Evolutionary conservation across 2,113 vertebrate species (phyloP), one percentile per base, ranked within the genome.

Genomic region (Leptocoma aspasia): DNA sequence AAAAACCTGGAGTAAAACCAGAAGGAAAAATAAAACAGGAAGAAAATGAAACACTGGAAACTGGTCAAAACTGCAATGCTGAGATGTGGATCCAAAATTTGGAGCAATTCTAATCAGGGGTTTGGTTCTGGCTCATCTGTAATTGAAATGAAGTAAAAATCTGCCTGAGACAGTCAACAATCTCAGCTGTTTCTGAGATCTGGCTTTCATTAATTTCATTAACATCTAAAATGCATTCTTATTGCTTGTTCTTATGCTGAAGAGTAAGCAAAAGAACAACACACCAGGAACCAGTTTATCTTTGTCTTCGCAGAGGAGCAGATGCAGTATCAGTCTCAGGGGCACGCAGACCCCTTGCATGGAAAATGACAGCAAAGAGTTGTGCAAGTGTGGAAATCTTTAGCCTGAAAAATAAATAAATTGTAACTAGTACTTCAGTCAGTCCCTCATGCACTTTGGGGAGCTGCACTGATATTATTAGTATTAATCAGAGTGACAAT

Each of bases 191-290:
- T 96, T 88, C 85, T 0, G 22, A 94, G 94, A 92, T 94, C 86
- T 97, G 91, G 82, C 86, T 95, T 96, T 96, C 95, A 94, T 95
- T 97, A 97, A 97, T 96, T 95, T 96, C 94, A 96, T 97, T 96
- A 97, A 91, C 94, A 97, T 97, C 93, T 94, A 95, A 93, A 96
- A 95, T 95, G 73, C 92, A 96, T 95, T 92, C 94, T 96, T 94
- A 90, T 18, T 95, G 86, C 94, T 95, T 93, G 92, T 91, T 96
- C 91, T 95, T 77, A 91, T 96, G 96, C 94, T 95, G 95, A 95
- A 96, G 79, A 94, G 91, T 81, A 91, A 87, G 94, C 0, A 11
- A 92, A 96, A 95, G 57, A 86, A 95, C 88, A 95, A 87, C 69
- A 72, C 72, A 75, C 76, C 92, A 92, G 73, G 90, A 93, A 92